These are phyloP conservation scores for Bettongia penicillata DNA, from an alignment of 2,113 vertebrate species.

Conservation along the genomic window DNA sequence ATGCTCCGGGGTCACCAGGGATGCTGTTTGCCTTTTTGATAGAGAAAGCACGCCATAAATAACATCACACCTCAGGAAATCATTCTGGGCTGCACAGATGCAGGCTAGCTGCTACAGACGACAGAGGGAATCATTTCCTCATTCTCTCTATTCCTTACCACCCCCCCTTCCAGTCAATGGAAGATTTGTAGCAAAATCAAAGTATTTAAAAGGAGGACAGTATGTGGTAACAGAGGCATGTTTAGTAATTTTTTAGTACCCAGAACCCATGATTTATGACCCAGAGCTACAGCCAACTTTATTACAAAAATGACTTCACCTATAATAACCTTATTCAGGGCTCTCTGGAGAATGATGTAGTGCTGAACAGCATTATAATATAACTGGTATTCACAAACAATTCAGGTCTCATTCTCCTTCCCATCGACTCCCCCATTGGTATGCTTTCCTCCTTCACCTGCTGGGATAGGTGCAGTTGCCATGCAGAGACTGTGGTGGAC, in stretches of 20 bases:
- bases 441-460: conserved; percentile 66
- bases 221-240: conserved; percentile 75
- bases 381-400: conserved; percentile 76
- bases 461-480: conserved; percentile 55
- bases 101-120: conserved; percentile 40
- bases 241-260: conserved; percentile 77
- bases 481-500: neutral
- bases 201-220: conserved; percentile 81
- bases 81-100: conserved; percentile 69
- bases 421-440: conserved; percentile 18
- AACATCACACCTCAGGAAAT: conserved; percentile 75
- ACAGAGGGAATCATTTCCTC: conserved; percentile 73
- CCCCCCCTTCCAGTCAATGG: conserved; percentile 65
- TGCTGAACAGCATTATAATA: conserved; percentile 72
- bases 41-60: conserved; percentile 80
- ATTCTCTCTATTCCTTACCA: conserved; percentile 66
- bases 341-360: conserved; percentile 77
- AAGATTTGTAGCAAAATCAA: conserved; percentile 80
- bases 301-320: conserved; percentile 85
- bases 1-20: conserved; percentile 67
- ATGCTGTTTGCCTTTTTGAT: conserved; percentile 77
- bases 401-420: conserved; percentile 61
- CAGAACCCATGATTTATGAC: conserved; percentile 83
- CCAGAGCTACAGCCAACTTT: conserved; percentile 81
- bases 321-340: conserved; percentile 76